Conservation (phyloP, 2,797 vertebrate genomes). For the Avahi laniger region DNA sequence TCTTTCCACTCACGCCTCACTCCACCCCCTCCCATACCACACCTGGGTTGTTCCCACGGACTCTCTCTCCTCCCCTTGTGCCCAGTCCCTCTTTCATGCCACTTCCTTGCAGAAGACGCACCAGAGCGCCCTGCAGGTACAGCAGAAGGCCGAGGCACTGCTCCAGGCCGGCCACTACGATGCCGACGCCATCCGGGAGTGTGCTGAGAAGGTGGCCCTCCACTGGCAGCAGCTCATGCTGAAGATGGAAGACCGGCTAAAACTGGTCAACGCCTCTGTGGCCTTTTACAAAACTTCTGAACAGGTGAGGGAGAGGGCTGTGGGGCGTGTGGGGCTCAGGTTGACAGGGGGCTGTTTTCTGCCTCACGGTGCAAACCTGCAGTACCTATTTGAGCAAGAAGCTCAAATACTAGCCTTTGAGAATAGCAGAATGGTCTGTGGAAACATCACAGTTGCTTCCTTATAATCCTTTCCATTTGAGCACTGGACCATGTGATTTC, state of each 20-base stretch:
- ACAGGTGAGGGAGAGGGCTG: slow-evolving; percentile 87
- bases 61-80: slow-evolving; percentile 84
- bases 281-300: slow-evolving; percentile 99
- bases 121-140: slow-evolving; percentile 98
- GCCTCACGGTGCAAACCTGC: background rate
- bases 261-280: slow-evolving; percentile 97
- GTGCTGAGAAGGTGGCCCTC: slow-evolving; percentile 96
- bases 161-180: slow-evolving; percentile 96
- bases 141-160: slow-evolving; percentile 97
- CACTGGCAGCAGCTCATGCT: slow-evolving; percentile 99
- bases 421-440: background rate
- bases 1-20: slow-evolving; percentile 84
- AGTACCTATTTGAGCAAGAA: background rate
- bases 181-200: slow-evolving; percentile 93
- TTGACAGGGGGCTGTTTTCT: background rate
- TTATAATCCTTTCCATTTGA: background rate
- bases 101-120: slow-evolving; percentile 99
- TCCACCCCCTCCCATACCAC: slow-evolving; percentile 86
- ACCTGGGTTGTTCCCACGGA: slow-evolving; percentile 85
- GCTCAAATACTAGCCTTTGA: background rate
- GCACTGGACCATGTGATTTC: background rate
- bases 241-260: slow-evolving; percentile 99
- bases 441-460: background rate
- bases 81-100: slow-evolving; percentile 97
- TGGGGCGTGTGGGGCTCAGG: background rate